Percentiles rank a stretch among this genome's conserved stretches.
phyloP scores from a whole-genome alignment of 1,140 invertebrate species.

The Sminthurides bifidus region DNA sequence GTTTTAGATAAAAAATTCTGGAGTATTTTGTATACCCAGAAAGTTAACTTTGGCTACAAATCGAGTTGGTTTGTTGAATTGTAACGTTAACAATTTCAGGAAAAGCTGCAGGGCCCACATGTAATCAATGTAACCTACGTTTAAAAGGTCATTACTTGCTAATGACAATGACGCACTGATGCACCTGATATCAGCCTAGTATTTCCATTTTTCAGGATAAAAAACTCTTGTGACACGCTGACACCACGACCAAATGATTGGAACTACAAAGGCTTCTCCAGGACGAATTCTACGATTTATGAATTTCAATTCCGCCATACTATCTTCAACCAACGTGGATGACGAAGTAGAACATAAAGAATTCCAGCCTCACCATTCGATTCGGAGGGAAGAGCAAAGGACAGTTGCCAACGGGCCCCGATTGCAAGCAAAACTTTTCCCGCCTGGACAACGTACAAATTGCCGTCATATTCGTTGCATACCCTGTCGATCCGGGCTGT shows the following conservation, averaged over 20 bases:
- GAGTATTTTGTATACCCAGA: too few species aligned
- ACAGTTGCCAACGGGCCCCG: not conserved
- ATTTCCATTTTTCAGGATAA: not conserved
- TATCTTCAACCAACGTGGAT: not conserved
- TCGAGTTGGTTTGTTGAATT: too few species aligned
- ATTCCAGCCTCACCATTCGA: too few species aligned
- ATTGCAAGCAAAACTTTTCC: not conserved
- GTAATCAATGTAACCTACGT: too few species aligned
- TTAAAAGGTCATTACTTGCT: too few species aligned
- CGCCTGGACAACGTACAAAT: not conserved
- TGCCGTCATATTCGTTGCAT: constrained; percentile 74
- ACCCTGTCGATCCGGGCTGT: constrained; percentile 96
- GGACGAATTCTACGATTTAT: not conserved
- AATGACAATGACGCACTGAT: not conserved
- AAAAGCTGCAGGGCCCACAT: too few species aligned
- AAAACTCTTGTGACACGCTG: not conserved
- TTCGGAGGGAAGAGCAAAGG: not conserved
- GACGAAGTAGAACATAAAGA: not conserved
- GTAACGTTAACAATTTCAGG: too few species aligned
- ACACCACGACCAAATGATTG: not conserved
- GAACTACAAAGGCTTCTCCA: too few species aligned
- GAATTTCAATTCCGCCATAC: not conserved
- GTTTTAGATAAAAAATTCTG: too few species aligned
- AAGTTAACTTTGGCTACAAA: too few species aligned
- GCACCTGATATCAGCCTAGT: not conserved